A percentile compares a stretch with the other conserved stretches of the same genome.
phyloP scores from a whole-genome alignment of 2,888 invertebrate genomes.

The Pyralis farinalis region DNA sequence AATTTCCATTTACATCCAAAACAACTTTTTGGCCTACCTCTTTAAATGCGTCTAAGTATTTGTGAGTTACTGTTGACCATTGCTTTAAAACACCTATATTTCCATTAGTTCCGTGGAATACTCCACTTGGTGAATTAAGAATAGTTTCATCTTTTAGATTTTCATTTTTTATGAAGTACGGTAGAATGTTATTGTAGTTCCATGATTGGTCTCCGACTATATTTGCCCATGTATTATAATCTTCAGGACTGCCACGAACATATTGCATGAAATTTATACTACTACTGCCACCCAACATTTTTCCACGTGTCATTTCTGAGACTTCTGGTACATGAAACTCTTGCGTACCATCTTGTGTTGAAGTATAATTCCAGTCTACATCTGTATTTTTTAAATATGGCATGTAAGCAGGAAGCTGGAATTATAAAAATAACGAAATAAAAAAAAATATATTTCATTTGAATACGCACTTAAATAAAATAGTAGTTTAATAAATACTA shows the following conservation, averaged over 20 bases:
- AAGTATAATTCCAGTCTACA: no score
- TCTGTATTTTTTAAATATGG: no score
- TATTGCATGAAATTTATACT: neutral
- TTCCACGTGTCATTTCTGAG: no score
- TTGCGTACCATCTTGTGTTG: no score
- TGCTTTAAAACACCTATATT: neutral
- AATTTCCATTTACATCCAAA: conserved; percentile 35
- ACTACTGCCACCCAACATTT: neutral
- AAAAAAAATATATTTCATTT: no score
- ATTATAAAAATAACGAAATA: no score
- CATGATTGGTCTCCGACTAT: conserved; percentile 1
- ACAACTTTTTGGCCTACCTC: conserved; percentile 36
- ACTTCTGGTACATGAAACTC: no score
- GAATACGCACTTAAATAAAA: no score
- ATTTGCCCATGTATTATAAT: conserved; percentile 9
- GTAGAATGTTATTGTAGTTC: conserved; percentile 6
- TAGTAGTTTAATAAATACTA: no score
- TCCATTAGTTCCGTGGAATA: no score
- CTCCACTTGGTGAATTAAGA: neutral
- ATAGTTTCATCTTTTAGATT: conserved; percentile 1
- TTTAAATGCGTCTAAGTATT: conserved; percentile 33
- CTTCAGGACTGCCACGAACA: conserved; percentile 1
- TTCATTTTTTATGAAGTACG: conserved; percentile 11
- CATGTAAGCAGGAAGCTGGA: no score
- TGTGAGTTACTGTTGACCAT: neutral